Base-by-base conservation (phyloP, 2,888 invertebrate genomes). In the Bruchidius siliquastri region DNA sequence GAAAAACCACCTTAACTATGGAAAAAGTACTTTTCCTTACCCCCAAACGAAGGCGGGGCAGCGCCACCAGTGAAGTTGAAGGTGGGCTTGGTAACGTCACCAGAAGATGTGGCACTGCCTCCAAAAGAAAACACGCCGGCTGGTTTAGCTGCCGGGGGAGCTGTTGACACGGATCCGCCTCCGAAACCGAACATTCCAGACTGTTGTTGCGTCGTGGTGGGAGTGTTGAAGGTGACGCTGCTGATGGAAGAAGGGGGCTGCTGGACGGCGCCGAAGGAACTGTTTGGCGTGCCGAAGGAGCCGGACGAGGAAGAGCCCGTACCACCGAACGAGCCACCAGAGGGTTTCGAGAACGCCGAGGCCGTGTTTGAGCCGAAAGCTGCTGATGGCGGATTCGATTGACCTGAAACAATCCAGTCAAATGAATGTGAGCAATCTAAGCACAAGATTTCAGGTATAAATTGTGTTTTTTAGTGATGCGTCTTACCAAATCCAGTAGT, bases 61-160 rank as follows among this genome's bases (percentile, higher is more conserved):
- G 71, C 72, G 4, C 78, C 77, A 10, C 74, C 71, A 22, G 73
- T 76, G 22, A 82, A 82, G 67, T 81, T 80, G 71, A 78, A 79
- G 13, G 69, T 75, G 0, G 76, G 77, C 22, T 79, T 80, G 0
- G 75, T 72, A 0, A 74, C 72, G 13, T 78, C 79, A 0, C 72
- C 72, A 6, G 75, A 70, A 0, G 75, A 68, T 20, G 74, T 71
- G 13, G 71, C 21, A 32, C 72, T 71, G 13, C 73, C 73, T 13
- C 79, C 79, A 71, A 79, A 79, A 10, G 78, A 76, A 71, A 80
- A 80, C 22, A 79, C 77, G 0, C 74, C 76, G 18, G 76, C 71
- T 0, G 77, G 73, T 49, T 76, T 76, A 21, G 77, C 69, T 8
- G 76, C 26, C 49, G n/a, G n/a, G n/a, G n/a, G n/a, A n/a, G n/a